phyloP scores from a whole-genome alignment of 1,140 invertebrate species.

The Coptotermes formosanus region DNA sequence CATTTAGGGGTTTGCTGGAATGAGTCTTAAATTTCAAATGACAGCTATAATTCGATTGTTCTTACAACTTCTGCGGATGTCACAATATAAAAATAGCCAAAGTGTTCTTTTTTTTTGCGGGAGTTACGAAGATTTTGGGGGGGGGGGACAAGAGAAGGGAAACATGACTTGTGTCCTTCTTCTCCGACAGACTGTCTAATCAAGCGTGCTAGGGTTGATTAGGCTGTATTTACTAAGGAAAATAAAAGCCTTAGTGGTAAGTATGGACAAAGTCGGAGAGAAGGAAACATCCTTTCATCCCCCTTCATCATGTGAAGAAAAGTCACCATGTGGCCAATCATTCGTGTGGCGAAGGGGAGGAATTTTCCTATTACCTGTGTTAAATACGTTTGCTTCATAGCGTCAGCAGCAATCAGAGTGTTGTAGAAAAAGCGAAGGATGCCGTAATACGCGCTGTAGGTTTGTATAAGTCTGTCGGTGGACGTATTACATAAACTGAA shows the following conservation, averaged over 20 bases:
- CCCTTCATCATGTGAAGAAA: not conserved
- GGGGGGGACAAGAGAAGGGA: not conserved
- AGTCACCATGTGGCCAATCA: conserved; percentile 7
- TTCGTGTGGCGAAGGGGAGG: not conserved
- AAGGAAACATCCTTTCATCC: not conserved
- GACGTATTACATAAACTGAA: no score
- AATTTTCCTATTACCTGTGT: not conserved
- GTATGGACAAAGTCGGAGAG: not conserved
- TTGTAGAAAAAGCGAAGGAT: no score
- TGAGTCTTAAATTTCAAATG: conserved; percentile 33
- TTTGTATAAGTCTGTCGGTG: no score
- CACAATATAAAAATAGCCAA: not conserved
- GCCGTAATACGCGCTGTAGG: no score
- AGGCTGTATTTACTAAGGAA: conserved; percentile 18
- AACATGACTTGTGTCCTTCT: not conserved
- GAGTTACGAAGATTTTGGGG: not conserved
- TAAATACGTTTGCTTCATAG: not conserved
- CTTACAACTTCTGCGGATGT: not conserved
- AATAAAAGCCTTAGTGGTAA: conserved; percentile 9
- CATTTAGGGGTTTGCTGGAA: not conserved
- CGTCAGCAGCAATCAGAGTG: no score
- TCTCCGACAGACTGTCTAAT: not conserved
- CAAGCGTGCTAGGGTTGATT: conserved; percentile 14
- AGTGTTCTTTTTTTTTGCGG: not conserved
- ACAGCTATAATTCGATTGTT: conserved; percentile 30